phyloP scores from a whole-genome alignment of 2,113 vertebrate genomes.

The Crypturellus undulatus region DNA sequence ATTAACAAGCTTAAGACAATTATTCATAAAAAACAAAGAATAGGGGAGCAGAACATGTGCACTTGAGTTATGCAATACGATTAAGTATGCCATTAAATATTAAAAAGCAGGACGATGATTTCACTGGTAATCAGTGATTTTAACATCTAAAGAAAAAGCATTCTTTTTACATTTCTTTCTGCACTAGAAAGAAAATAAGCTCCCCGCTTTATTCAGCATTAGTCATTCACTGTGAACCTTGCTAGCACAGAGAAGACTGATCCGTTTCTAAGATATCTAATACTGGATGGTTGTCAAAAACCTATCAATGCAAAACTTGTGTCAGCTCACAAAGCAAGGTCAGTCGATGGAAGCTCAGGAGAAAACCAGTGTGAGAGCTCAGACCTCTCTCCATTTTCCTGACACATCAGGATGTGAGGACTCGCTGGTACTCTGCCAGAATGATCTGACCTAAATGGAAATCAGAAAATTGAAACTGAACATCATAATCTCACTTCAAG shows the following conservation, averaged over 20 bases:
- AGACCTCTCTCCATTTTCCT: constrained; percentile 26
- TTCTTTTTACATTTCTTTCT: background rate
- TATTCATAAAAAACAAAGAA: constrained; percentile 27
- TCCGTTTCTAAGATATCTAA: constrained; percentile 25
- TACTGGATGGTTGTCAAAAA: constrained; percentile 2
- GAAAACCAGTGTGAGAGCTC: constrained; percentile 27
- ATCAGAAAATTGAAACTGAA: constrained; percentile 45
- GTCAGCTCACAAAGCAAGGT: constrained; percentile 60
- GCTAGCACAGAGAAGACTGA: background rate
- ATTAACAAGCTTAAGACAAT: constrained; percentile 26
- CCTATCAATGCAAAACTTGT: background rate
- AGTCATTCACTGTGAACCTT: background rate
- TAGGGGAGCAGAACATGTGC: background rate
- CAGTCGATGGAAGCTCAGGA: constrained; percentile 31
- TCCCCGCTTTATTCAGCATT: background rate
- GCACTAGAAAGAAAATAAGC: background rate
- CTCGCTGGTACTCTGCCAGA: constrained; percentile 1
- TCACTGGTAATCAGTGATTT: constrained; percentile 38
- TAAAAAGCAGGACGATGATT: constrained; percentile 61
- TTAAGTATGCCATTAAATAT: constrained; percentile 53
- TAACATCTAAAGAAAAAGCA: constrained; percentile 13
- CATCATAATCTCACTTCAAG: background rate
- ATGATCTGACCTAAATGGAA: constrained; percentile 32
- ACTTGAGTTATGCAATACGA: constrained; percentile 25
- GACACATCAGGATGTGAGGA: constrained; percentile 16